Base-by-base conservation (phyloP, 2,797 vertebrate species). In the Sciaenops ocellatus region DNA sequence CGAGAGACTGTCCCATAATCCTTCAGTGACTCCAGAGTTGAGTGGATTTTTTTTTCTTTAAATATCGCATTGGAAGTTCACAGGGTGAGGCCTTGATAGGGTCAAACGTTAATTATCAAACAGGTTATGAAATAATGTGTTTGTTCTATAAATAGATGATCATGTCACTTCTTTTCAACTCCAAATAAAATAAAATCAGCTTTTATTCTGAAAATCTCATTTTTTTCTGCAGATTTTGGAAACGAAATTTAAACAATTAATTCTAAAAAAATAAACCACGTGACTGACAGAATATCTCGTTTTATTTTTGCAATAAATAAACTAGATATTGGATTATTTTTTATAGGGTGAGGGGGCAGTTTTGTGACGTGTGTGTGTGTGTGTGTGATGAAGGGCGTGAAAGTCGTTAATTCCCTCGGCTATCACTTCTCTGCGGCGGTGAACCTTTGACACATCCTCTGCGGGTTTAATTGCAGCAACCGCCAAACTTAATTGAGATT, bases 321-420 rank as follows among this genome's bases (percentile, higher is more conserved):
- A 30, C 9, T 22, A 22, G 5, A 26, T 55, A 5, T 44, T 50
- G 20, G 34, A 30, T 1, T 42, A 42, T 4, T 67, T 47, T 47
- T 50, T 46, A 8, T n/a, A 13, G 7, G 17, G 15, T 22, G 4
- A 20, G 30, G 41, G 16, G 24, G 16, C 30, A 0, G 42, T 52
- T 69, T 24, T 56, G 28, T 65, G 60, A 66, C 30, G 71, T 70
- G 54, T 38, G 73, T 62, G 55, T 69, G 56, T 70, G 80, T 55
- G 73, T 62, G 60, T 18, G 66, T 34, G 46, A 9, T 7, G 15
- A 15, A 20, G 64, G 77, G 81, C 41, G 86, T 69, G 61, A 84
- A 85, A 86, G 84, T 86, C 76, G 83, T 93, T 90, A 85, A 92
- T 93, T 94, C 83, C 70, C 62, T 80, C 47, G 87, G 83, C 91